Evolutionary conservation across 2,888 invertebrate genomes (phyloP), one percentile per base, ranked within the genome.

Genomic region (Isotomurus palustris): DNA sequence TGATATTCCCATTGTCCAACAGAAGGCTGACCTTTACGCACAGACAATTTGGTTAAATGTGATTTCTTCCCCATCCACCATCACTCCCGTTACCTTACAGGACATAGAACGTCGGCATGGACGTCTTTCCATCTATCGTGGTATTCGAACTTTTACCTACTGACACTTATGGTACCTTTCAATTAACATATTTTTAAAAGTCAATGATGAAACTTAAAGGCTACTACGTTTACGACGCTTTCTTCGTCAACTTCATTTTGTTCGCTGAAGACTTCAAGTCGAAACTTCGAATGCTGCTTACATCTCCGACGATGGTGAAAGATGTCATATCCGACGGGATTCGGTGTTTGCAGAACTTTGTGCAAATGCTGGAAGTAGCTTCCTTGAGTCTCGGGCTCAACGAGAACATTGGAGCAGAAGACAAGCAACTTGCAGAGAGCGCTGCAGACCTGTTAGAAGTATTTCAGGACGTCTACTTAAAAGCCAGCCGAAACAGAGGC

Each of bases 21-120:
- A 51, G 14, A 59, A 59, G 24, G 51, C 45, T 14, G 59, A 54
- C 1, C n/a, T 59, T n/a, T 59, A 59, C 12, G 55, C 51, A 1
- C 28, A 45, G 2, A 51, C 51, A 10, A 45, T 57, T 36, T 57
- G 52, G 19, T 1, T n/a, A 47, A 28, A 21, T 5, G 27, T n/a
- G 12, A n/a, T 28, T 17, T n/a, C n/a, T n/a, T n/a, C n/a, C n/a
- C n/a, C n/a, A n/a, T n/a, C n/a, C n/a, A n/a, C n/a, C n/a, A n/a
- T n/a, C n/a, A n/a, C n/a, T n/a, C n/a, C n/a, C n/a, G n/a, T n/a
- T n/a, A n/a, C n/a, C n/a, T n/a, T n/a, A n/a, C n/a, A n/a, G n/a
- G n/a, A n/a, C n/a, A n/a, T n/a, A n/a, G n/a, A n/a, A n/a, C n/a
- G n/a, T n/a, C n/a, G n/a, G n/a, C n/a, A n/a, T n/a, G n/a, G n/a